A percentile compares a stretch with the other conserved stretches of the same genome.
Conservation (phyloP, 2,797 vertebrate genomes). For the Labroides dimidiatus region DNA sequence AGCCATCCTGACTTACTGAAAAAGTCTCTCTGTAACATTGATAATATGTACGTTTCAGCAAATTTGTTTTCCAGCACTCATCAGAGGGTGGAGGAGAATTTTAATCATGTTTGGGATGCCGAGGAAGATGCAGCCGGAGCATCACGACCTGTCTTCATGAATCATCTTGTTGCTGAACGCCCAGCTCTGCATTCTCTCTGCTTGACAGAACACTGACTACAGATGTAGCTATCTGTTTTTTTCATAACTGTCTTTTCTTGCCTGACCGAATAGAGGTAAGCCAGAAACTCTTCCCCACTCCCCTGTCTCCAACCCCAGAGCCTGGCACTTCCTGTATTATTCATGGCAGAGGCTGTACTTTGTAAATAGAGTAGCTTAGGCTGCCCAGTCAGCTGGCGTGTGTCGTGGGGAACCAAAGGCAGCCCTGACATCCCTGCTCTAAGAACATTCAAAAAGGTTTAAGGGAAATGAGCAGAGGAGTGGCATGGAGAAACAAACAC, state of each 20-base stretch:
- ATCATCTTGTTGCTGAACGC: slow-evolving; percentile 27
- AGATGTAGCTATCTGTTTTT: slow-evolving; percentile 44
- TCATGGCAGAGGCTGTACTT: slow-evolving; percentile 54
- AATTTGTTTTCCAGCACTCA: slow-evolving; percentile 27
- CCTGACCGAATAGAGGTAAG: slow-evolving; percentile 29
- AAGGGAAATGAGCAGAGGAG: slow-evolving; percentile 42
- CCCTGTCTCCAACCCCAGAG: slow-evolving; percentile 35
- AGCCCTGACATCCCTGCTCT: slow-evolving; percentile 47
- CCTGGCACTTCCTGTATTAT: slow-evolving; percentile 65
- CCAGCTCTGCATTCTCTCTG: slow-evolving; percentile 11
- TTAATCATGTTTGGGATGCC: slow-evolving; percentile 20
- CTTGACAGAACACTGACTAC: slow-evolving; percentile 30
- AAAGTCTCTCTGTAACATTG: slow-evolving; percentile 23
- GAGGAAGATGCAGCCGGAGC: slow-evolving; percentile 16
- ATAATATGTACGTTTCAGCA: slow-evolving; percentile 36
- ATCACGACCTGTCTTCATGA: slow-evolving; percentile 16
- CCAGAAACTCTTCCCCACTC: slow-evolving; percentile 29
- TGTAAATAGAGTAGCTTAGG: slow-evolving; percentile 58
- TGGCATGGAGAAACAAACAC: slow-evolving; percentile 41
- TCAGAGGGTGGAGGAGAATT: slow-evolving; percentile 34
- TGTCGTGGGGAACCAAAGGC: slow-evolving; percentile 18
- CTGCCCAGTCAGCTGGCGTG: slow-evolving; percentile 53
- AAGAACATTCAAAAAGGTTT: slow-evolving; percentile 65
- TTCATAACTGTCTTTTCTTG: slow-evolving; percentile 27
- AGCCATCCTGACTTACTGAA: slow-evolving; percentile 18